These are phyloP conservation scores for Bombyx huttoni DNA, from an alignment of 2,888 invertebrate species.

Conservation along the genomic window DNA sequence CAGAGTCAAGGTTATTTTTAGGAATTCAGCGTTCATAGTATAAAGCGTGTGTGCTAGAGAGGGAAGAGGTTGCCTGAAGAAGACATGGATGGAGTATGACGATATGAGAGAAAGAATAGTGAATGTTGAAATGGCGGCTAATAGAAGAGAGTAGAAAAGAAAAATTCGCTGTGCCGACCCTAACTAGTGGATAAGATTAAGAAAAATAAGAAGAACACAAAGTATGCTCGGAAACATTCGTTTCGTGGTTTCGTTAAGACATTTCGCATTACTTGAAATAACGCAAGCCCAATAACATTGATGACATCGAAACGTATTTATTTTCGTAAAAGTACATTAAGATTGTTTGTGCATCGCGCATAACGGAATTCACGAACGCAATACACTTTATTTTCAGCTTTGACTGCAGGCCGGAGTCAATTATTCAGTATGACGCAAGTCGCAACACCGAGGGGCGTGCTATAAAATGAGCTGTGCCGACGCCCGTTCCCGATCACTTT, in stretches of 20 bases:
- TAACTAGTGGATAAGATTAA: too few species aligned
- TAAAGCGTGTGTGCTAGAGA: too few species aligned
- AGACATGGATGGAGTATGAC: too few species aligned
- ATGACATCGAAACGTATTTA: not conserved
- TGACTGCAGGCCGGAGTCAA: conserved; percentile 17
- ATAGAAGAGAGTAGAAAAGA: too few species aligned
- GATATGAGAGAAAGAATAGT: too few species aligned
- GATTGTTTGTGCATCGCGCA: not conserved
- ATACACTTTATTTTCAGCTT: not conserved
- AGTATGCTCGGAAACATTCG: too few species aligned
- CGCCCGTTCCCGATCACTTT: conserved; percentile 54
- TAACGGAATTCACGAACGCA: conserved; percentile 6
- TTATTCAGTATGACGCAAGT: conserved; percentile 23
- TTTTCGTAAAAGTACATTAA: not conserved
- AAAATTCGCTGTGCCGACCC: too few species aligned
- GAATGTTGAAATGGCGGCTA: too few species aligned
- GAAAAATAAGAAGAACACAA: too few species aligned
- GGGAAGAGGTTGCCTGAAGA: too few species aligned
- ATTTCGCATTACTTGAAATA: not conserved
- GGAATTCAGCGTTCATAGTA: too few species aligned
- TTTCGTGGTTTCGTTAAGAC: not conserved
- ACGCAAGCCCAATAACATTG: not conserved
- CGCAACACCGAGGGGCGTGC: conserved; percentile 7
- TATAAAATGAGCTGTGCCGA: conserved; percentile 16
- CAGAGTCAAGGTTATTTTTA: too few species aligned